A percentile compares a stretch with the other conserved stretches of the same genome.
These are phyloP conservation scores for Nasua narica DNA, from an alignment of 2,797 vertebrate species.

Conservation along the genomic window DNA sequence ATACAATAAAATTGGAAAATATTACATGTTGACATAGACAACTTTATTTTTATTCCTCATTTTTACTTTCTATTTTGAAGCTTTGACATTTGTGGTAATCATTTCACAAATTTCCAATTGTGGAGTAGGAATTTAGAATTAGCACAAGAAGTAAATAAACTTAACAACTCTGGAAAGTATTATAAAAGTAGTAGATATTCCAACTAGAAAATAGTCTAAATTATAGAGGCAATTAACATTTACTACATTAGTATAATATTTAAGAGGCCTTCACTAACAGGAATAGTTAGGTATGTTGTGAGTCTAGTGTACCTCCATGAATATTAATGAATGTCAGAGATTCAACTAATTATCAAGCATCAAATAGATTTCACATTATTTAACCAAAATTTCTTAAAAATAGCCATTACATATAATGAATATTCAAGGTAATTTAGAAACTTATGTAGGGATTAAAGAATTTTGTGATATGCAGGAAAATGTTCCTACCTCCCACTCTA, in stretches of 20 bases:
- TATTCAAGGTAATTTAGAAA: not conserved
- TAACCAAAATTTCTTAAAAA: not conserved
- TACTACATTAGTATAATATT: not conserved
- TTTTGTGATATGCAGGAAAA: not conserved
- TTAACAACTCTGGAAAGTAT: not conserved
- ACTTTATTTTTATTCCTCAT: not conserved
- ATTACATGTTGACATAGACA: not conserved
- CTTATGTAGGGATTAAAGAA: not conserved
- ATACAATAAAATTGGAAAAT: not conserved
- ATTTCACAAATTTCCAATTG: not conserved
- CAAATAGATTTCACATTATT: not conserved
- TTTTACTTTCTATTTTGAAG: not conserved
- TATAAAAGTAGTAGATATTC: not conserved
- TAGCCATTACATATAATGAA: not conserved
- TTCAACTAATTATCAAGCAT: not conserved
- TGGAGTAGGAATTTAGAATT: not conserved
- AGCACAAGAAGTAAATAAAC: not conserved
- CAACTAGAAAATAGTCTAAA: not conserved
- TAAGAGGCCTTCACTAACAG: not conserved
- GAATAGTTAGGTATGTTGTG: not conserved
- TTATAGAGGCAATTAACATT: not conserved
- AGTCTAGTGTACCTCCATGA: not conserved
- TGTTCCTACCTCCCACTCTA: not conserved
- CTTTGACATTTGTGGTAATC: not conserved
- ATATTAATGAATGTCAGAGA: not conserved